These are phyloP conservation scores for Bufo bufo DNA, from an alignment of 2,113 vertebrate genomes.

Conservation along the genomic window DNA sequence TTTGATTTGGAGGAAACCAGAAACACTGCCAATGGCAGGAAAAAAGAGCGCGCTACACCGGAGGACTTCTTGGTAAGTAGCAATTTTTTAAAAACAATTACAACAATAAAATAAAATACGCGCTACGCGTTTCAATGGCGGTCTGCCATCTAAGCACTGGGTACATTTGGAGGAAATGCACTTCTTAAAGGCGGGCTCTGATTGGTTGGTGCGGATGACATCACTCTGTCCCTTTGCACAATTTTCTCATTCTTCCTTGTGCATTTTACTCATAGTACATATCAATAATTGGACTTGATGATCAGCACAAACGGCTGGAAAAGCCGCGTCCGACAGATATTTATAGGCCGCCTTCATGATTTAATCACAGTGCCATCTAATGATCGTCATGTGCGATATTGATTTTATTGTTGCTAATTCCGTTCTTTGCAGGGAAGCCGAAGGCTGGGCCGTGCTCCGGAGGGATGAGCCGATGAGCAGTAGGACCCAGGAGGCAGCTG, in stretches of 20 bases:
- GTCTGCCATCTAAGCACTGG: too few relatives aligned
- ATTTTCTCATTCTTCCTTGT: background rate
- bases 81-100: too few relatives aligned
- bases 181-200: background rate
- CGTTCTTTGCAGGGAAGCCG: background rate
- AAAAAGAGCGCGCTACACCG: too few relatives aligned
- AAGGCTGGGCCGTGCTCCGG: background rate
- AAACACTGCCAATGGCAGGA: too few relatives aligned
- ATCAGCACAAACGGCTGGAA: background rate
- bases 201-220: background rate
- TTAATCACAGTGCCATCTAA: background rate
- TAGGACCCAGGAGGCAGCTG: slow-evolving; percentile 74
- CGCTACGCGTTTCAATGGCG: too few relatives aligned
- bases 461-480: slow-evolving; percentile 60
- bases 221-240: background rate
- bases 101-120: too few relatives aligned
- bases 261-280: background rate
- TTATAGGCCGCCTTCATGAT: background rate
- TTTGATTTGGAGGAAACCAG: too few relatives aligned
- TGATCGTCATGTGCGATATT: background rate
- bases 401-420: background rate
- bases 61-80: too few relatives aligned
- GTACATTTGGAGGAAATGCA: too few relatives aligned
- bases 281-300: background rate
- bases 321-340: background rate